Percentiles rank a stretch among this genome's conserved stretches.
phyloP scores from a whole-genome alignment of 2,888 invertebrate genomes.

The Ypsolopha sequella region DNA sequence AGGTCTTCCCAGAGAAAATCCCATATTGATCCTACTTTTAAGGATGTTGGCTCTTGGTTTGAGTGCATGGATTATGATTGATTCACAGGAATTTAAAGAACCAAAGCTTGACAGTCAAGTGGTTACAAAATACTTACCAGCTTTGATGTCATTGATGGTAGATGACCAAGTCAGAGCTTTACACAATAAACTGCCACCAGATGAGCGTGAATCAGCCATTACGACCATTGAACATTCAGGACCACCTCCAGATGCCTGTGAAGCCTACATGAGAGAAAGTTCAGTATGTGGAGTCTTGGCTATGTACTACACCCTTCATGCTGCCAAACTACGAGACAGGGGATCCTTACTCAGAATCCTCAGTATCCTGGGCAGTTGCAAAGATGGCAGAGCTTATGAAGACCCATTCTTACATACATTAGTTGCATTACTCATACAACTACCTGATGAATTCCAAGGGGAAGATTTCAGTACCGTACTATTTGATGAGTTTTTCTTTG shows the following conservation, averaged over 20 bases:
- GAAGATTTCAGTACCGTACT: slow-evolving; percentile 96
- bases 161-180: slow-evolving; percentile 88
- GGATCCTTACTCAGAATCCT: slow-evolving; percentile 86
- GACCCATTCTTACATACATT: slow-evolving; percentile 95
- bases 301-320: slow-evolving; percentile 95
- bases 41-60: slow-evolving; percentile 94
- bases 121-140: slow-evolving; percentile 94
- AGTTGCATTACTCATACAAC: slow-evolving; percentile 85
- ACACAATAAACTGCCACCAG: slow-evolving; percentile 89
- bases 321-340: slow-evolving; percentile 84
- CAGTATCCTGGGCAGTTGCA: slow-evolving; percentile 91
- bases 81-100: slow-evolving; percentile 95
- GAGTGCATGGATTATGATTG: slow-evolving; percentile 97
- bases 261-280: slow-evolving; percentile 92
- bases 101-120: slow-evolving; percentile 94
- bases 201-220: slow-evolving; percentile 93
- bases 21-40: slow-evolving; percentile 87
- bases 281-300: slow-evolving; percentile 92
- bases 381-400: slow-evolving; percentile 93
- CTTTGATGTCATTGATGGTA: slow-evolving; percentile 93
- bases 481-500: slow-evolving; percentile 96
- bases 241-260: slow-evolving; percentile 93
- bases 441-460: slow-evolving; percentile 92
- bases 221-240: slow-evolving; percentile 95
- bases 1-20: slow-evolving; percentile 89